Evolutionary conservation across 2,888 invertebrate genomes (phyloP).

Genomic region (Apoda limacodes): DNA sequence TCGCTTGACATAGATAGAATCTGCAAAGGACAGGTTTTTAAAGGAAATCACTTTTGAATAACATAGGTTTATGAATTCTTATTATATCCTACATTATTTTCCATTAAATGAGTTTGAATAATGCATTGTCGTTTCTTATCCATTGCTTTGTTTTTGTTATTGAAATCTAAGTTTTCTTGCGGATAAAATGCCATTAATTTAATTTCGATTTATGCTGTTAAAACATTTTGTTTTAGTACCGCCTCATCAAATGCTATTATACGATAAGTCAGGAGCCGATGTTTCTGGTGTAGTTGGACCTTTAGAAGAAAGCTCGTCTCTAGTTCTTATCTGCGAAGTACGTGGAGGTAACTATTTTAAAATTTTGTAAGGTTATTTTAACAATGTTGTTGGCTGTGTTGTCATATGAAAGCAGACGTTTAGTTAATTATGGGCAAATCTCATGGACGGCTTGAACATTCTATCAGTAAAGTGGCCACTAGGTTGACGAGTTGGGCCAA

Average conservation of each 20-base stretch:
- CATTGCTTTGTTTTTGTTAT: no score
- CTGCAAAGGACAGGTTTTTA: constrained; percentile 54
- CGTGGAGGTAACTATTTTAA: constrained; percentile 82
- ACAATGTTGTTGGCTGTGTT: constrained; percentile 2
- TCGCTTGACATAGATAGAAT: constrained; percentile 47
- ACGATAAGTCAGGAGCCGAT: constrained; percentile 86
- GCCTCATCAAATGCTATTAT: constrained; percentile 86
- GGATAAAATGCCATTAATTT: no score
- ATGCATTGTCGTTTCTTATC: no score
- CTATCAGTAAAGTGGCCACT: no score
- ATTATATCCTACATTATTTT: no score
- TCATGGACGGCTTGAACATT: no score
- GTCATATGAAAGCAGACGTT: constrained; percentile 2
- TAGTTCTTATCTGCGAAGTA: constrained; percentile 87
- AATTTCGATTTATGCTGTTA: no score
- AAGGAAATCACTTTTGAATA: constrained; percentile 56
- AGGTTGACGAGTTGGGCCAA: no score
- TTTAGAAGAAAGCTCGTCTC: constrained; percentile 82
- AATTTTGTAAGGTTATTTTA: constrained; percentile 1
- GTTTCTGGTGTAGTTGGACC: constrained; percentile 85
- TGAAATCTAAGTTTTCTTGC: no score
- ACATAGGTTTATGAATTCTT: no score
- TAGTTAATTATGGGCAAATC: not conserved
- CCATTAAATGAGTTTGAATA: no score
- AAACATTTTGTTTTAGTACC: constrained; percentile 82